Evolutionary conservation across 2,888 invertebrate genomes (phyloP).

Genomic region (Boloria euphrosyne): DNA sequence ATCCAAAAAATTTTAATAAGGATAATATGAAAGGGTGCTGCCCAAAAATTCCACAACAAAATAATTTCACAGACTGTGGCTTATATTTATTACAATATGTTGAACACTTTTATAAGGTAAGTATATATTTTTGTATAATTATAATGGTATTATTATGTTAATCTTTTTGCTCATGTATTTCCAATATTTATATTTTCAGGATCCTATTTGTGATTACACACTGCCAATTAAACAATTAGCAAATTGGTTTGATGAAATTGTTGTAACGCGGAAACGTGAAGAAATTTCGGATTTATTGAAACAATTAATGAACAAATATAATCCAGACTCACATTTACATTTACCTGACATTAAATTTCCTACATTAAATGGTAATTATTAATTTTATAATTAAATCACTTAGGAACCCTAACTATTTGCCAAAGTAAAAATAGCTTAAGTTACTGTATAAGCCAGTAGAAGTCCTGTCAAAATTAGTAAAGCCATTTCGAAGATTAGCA

Average conservation of each 20-base stretch:
- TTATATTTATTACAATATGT: constrained; percentile 97
- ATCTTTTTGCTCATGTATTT: neutral
- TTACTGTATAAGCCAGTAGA: no score
- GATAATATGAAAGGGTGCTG: constrained; percentile 92
- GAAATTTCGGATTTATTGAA: constrained; percentile 91
- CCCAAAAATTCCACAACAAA: constrained; percentile 98
- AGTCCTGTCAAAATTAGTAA: no score
- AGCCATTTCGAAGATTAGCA: no score
- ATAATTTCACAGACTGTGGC: constrained; percentile 98
- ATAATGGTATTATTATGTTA: constrained; percentile 13
- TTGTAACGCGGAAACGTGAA: constrained; percentile 92
- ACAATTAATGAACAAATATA: constrained; percentile 87
- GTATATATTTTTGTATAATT: constrained; percentile 24
- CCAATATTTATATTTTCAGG: constrained; percentile 75
- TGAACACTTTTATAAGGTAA: constrained; percentile 95
- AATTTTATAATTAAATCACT: no score
- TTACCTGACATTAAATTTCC: constrained; percentile 89
- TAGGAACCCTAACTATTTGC: no score
- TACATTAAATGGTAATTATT: constrained; percentile 85
- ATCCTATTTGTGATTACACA: constrained; percentile 90
- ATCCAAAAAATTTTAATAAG: constrained; percentile 88
- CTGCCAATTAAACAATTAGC: constrained; percentile 91
- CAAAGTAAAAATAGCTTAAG: no score
- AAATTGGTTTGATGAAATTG: constrained; percentile 93
- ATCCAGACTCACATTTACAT: constrained; percentile 84